Conservation (phyloP, 1,140 invertebrate genomes). For the Neodiprion lecontei region DNA sequence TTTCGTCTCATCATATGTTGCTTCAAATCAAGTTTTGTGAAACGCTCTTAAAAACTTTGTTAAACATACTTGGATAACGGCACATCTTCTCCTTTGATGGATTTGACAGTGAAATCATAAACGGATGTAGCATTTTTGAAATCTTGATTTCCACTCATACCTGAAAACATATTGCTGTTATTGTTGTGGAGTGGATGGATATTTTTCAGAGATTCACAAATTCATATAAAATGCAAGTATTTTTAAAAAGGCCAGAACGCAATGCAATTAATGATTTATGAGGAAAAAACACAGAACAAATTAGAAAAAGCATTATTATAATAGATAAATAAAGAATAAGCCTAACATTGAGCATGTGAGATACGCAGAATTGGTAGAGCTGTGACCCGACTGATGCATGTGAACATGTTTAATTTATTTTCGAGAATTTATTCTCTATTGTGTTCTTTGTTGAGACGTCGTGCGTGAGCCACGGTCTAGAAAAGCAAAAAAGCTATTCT, state of each 20-base stretch:
- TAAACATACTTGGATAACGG: conserved; percentile 63
- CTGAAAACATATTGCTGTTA: conserved; percentile 9
- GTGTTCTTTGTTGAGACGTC: no score
- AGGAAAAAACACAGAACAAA: no score
- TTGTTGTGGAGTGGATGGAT: no score
- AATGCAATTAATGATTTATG: no score
- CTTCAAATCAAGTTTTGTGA: neutral
- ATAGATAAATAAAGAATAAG: neutral
- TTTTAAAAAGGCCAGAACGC: no score
- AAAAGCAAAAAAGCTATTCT: no score
- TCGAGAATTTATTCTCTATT: neutral
- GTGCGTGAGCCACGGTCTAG: no score
- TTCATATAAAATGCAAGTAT: no score
- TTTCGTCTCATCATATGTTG: neutral
- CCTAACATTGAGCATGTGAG: conserved; percentile 1
- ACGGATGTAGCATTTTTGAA: conserved; percentile 69
- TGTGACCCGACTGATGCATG: neutral
- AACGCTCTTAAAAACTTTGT: neutral
- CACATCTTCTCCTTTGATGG: conserved; percentile 73
- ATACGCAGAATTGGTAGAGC: neutral
- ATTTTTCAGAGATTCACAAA: no score
- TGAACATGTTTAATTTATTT: neutral
- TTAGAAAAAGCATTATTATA: no score
- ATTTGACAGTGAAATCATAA: conserved; percentile 74
- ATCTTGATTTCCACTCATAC: conserved; percentile 49